Evolutionary conservation across 2,113 vertebrate genomes (phyloP).

Genomic region (Crotalus horridus): DNA sequence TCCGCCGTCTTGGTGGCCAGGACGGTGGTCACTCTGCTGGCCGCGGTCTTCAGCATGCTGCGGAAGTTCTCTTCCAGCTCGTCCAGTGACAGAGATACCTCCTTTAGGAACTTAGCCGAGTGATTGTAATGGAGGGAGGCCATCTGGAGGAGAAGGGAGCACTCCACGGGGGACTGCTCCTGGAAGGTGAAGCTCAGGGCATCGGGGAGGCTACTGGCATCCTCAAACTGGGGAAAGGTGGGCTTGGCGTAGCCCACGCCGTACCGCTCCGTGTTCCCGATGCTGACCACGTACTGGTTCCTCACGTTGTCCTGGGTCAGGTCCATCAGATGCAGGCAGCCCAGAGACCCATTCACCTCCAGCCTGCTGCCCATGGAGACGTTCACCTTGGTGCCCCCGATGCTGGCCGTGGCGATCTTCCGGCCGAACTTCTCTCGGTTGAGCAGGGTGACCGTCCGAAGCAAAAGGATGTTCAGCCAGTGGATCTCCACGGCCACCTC

Average conservation of each 20-base stretch:
- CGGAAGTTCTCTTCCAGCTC: slow-evolving; percentile 94
- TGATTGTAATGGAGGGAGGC: slow-evolving; percentile 97
- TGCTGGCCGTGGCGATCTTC: slow-evolving; percentile 96
- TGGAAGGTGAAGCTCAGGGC: slow-evolving; percentile 85
- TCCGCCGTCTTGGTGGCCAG: slow-evolving; percentile 93
- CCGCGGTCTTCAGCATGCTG: slow-evolving; percentile 90
- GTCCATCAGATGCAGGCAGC: slow-evolving; percentile 90
- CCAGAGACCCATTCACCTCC: slow-evolving; percentile 89
- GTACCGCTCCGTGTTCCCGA: slow-evolving; percentile 79
- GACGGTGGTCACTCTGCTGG: slow-evolving; percentile 91
- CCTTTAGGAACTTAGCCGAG: slow-evolving; percentile 91
- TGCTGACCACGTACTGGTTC: slow-evolving; percentile 93
- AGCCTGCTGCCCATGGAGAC: slow-evolving; percentile 85
- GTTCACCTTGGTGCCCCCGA: slow-evolving; percentile 91
- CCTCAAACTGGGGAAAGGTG: slow-evolving; percentile 65
- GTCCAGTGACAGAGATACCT: slow-evolving; percentile 89
- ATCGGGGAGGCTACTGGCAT: slow-evolving; percentile 70
- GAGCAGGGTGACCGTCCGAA: slow-evolving; percentile 82
- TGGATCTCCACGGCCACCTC: slow-evolving; percentile 95
- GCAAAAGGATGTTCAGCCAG: slow-evolving; percentile 88
- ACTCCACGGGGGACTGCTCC: slow-evolving; percentile 87
- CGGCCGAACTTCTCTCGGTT: slow-evolving; percentile 85
- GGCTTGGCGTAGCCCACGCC: slow-evolving; percentile 58
- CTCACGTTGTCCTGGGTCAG: slow-evolving; percentile 84
- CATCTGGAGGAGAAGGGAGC: slow-evolving; percentile 86